Evolutionary conservation across 1,140 invertebrate genomes (phyloP).

Genomic region (Protaetia brevitarsis): DNA sequence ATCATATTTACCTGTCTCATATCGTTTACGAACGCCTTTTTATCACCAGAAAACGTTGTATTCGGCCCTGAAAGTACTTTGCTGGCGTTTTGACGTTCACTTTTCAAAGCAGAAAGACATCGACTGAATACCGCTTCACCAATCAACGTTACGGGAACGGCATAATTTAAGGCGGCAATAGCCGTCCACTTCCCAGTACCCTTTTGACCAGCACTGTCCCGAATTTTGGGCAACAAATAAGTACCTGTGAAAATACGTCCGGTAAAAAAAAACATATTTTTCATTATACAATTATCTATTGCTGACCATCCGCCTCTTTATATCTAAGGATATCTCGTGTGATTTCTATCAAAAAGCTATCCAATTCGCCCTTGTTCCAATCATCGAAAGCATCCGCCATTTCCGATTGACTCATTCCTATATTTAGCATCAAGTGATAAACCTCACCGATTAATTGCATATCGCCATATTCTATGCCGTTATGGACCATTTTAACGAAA

Average conservation of each 20-base stretch:
- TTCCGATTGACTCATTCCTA: slow-evolving; percentile 72
- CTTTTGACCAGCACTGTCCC: slow-evolving; percentile 96
- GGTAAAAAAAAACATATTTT: slow-evolving; percentile 22
- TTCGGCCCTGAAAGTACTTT: slow-evolving; percentile 70
- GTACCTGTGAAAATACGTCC: no score
- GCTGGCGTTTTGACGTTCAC: slow-evolving; percentile 73
- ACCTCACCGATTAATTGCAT: slow-evolving; percentile 99
- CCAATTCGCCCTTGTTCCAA: slow-evolving; percentile 95
- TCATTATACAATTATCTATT: not conserved
- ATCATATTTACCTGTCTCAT: slow-evolving; percentile 57
- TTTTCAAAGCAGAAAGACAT: slow-evolving; percentile 86
- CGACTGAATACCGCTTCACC: slow-evolving; percentile 97
- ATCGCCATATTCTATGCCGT: slow-evolving; percentile 97
- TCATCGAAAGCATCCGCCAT: slow-evolving; percentile 91
- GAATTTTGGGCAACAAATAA: slow-evolving; percentile 86
- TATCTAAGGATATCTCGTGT: slow-evolving; percentile 94
- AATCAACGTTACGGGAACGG: slow-evolving; percentile 96
- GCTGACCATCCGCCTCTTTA: slow-evolving; percentile 77
- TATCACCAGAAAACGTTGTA: slow-evolving; percentile 64
- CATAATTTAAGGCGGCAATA: slow-evolving; percentile 93
- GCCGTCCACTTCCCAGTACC: slow-evolving; percentile 99
- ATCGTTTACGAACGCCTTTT: slow-evolving; percentile 73
- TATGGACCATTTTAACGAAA: slow-evolving; percentile 99
- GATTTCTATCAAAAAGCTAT: slow-evolving; percentile 99
- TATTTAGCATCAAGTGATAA: slow-evolving; percentile 88